Percentiles rank a stretch among this genome's conserved stretches.
phyloP scores from a whole-genome alignment of 2,113 vertebrate genomes.

The Pelvicachromis taeniatus region DNA sequence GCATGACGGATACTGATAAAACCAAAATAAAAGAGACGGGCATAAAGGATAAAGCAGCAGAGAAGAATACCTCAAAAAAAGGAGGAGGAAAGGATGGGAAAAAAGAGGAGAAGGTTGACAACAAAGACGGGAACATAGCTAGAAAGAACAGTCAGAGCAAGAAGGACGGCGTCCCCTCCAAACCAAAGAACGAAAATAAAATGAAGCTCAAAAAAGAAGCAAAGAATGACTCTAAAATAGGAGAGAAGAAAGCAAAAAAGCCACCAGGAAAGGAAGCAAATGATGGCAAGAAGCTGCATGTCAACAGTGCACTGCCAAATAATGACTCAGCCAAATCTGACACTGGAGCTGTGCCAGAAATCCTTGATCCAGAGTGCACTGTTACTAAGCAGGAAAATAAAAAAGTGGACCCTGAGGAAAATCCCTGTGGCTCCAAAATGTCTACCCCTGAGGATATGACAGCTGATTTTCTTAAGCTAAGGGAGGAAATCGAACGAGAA shows the following conservation, averaged over 20 bases:
- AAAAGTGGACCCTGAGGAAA: conserved; percentile 3
- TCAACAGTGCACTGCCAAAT: not conserved
- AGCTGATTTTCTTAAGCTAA: conserved; percentile 57
- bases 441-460: conserved; percentile 75
- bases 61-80: conserved; percentile 70
- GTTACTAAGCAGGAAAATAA: not conserved
- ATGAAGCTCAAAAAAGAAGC: conserved; percentile 73
- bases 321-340: not conserved
- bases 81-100: conserved; percentile 68
- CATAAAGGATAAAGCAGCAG: conserved; percentile 55
- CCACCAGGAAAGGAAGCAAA: conserved; percentile 54
- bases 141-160: conserved; percentile 57
- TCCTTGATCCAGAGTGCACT: not conserved
- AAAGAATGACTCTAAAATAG: conserved; percentile 74
- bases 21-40: conserved; percentile 63
- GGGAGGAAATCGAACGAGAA: conserved; percentile 15
- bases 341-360: not conserved
- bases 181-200: conserved; percentile 77
- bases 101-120: conserved; percentile 68
- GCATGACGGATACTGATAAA: conserved; percentile 68
- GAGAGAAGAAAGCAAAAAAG: conserved; percentile 66
- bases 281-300: conserved; percentile 11
- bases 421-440: conserved; percentile 62
- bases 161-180: conserved; percentile 50
- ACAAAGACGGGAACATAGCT: conserved; percentile 64